Base-by-base conservation (phyloP, 2,888 invertebrate genomes). In the Ormia ochracea region DNA sequence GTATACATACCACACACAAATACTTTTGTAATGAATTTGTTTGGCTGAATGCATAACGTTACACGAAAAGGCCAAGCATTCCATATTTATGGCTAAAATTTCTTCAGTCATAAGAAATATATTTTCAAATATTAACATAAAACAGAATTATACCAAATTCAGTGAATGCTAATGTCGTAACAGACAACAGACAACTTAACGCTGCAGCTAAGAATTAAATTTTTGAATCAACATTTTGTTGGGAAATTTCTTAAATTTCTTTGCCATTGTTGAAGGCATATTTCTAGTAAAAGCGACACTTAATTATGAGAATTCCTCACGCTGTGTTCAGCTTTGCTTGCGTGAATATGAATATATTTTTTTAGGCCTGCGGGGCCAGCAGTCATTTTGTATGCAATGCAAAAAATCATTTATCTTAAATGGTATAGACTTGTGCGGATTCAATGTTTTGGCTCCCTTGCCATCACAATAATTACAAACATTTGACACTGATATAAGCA, bases 401-500 rank as follows among this genome's bases (percentile, higher is more conserved):
- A 52, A 43, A 63, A 23, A 54, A 36, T 43, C 19, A 33, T 63
- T 54, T 45, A 54, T 41, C 43, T 36, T 26, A 31, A 58, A 41
- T 43, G 41, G 31, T 19, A 14, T 36, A 23, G 33, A 48, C 28
- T 66, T 63, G 31, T 52, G 21, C 12, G 21, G 23, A 26, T 56
- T 23, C 52, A 28, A 48, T 28, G 26, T 12, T 59, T n/a, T 21
- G 33, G 36, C 54, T 31, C 9, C 6, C 33, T 43, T 23, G 31
- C 21, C 52, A 45, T 5, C 19, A 56, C 26, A 17, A 21, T 14
- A 48, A 28, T 58, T 66, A n/a, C 33, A 17, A 36, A n/a, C 68
- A 59, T 28, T 43, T 59, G 52, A 50, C 48, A 58, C 38, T n/a
- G 31, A n/a, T n/a, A 31, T 23, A 21, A 41, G 48, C 48, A 65